phyloP scores from a whole-genome alignment of 2,888 invertebrate genomes.

The Kryphioiulus occultus region DNA sequence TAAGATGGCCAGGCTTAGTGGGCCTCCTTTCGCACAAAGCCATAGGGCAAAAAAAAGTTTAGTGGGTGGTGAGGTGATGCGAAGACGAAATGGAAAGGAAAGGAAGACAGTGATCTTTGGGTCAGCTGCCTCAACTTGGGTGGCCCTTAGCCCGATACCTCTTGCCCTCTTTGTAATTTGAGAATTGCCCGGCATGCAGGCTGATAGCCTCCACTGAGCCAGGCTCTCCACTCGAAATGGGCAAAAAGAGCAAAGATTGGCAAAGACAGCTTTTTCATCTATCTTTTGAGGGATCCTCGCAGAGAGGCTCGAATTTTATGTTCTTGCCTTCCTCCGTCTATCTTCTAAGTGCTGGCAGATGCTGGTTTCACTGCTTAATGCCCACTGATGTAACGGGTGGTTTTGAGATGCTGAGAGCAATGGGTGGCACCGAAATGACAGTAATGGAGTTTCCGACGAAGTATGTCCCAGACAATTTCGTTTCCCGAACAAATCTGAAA shows the following conservation, averaged over 20 bases:
- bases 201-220: slow-evolving; percentile 22
- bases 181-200: slow-evolving; percentile 33
- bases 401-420: not conserved
- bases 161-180: slow-evolving; percentile 51
- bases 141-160: slow-evolving; percentile 44
- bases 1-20: not conserved
- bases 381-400: slow-evolving; percentile 25
- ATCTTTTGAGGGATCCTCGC: not conserved
- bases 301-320: slow-evolving; percentile 35
- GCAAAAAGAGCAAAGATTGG: not conserved
- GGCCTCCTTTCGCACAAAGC: not conserved
- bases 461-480: no score
- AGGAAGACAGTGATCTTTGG: slow-evolving; percentile 28
- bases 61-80: not conserved
- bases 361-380: not conserved
- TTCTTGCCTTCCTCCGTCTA: slow-evolving; percentile 6
- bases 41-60: not conserved
- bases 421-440: not conserved
- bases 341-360: slow-evolving; percentile 9
- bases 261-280: not conserved
- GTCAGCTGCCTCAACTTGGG: slow-evolving; percentile 48
- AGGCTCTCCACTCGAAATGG: not conserved
- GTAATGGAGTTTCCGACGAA: not conserved
- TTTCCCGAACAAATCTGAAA: no score
- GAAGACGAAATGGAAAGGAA: slow-evolving; percentile 39